Conservation (phyloP, 2,888 invertebrate genomes). For the Protodeltote pygarga region DNA sequence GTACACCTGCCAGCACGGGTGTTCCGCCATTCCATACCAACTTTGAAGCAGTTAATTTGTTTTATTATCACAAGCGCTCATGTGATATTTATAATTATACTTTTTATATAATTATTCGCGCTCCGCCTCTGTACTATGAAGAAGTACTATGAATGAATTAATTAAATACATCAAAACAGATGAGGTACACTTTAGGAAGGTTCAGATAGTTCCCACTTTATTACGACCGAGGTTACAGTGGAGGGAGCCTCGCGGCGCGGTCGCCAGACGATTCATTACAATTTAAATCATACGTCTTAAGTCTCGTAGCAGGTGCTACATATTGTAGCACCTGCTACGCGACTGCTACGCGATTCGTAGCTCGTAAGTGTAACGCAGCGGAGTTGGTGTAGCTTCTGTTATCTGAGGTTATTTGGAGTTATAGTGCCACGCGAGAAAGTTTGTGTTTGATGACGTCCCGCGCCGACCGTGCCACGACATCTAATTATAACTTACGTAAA, state of each 20-base stretch:
- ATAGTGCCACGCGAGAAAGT: background rate
- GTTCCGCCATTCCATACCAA: too few relatives aligned
- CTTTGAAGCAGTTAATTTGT: too few relatives aligned
- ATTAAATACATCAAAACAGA: too few relatives aligned
- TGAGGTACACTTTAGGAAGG: too few relatives aligned
- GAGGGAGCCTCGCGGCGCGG: too few relatives aligned
- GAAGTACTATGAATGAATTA: too few relatives aligned
- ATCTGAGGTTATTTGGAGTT: background rate
- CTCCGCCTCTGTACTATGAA: too few relatives aligned
- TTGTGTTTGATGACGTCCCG: background rate
- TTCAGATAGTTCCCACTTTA: background rate
- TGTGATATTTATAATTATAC: too few relatives aligned
- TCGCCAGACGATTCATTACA: background rate
- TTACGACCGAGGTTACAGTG: background rate
- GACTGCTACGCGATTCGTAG: constrained; percentile 5
- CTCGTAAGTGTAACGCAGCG: constrained; percentile 1
- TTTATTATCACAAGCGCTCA: too few relatives aligned
- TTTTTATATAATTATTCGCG: too few relatives aligned
- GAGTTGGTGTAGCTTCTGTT: background rate
- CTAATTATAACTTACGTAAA: background rate
- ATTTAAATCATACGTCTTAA: background rate
- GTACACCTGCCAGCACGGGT: too few relatives aligned
- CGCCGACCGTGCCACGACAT: background rate
- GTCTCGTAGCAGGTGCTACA: constrained; percentile 3
- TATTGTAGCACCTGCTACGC: constrained; percentile 6